Conservation (phyloP, 2,888 invertebrate genomes). For the Elysia crispata region DNA sequence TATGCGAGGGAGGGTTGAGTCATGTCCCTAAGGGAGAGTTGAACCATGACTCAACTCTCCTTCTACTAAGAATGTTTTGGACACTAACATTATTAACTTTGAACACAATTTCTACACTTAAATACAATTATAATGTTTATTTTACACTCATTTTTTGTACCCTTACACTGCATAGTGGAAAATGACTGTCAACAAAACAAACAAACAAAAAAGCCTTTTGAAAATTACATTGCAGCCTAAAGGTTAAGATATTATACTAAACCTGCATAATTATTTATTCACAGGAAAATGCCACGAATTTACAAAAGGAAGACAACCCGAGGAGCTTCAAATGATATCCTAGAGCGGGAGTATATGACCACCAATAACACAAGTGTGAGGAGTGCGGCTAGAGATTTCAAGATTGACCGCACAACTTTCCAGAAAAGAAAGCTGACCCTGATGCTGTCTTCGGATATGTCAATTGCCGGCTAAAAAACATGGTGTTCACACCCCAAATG, state of each 20-base stretch:
- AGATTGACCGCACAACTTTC: conserved; percentile 9
- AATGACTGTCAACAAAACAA: too few relatives aligned
- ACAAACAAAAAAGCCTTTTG: too few relatives aligned
- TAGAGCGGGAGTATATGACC: not conserved
- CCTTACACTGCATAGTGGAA: too few relatives aligned
- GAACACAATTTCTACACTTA: too few relatives aligned
- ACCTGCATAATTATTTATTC: not conserved
- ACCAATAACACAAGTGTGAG: not conserved
- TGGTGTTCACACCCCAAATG: conserved; percentile 1
- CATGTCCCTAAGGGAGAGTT: not conserved
- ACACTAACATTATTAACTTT: not conserved
- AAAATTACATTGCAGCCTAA: too few relatives aligned
- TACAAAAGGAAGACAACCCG: conserved; percentile 61
- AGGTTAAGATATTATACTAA: not conserved
- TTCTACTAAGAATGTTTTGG: not conserved
- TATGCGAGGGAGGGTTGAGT: not conserved
- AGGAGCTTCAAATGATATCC: conserved; percentile 59
- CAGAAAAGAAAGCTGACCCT: conserved; percentile 3
- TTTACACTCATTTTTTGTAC: too few relatives aligned
- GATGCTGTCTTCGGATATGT: conserved; percentile 6
- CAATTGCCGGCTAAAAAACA: conserved; percentile 15
- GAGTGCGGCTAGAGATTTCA: not conserved
- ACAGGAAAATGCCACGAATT: conserved; percentile 63
- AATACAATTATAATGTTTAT: too few relatives aligned
- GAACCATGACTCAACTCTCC: conserved; percentile 12